Evolutionary conservation across 2,113 vertebrate genomes (phyloP), one percentile per base, ranked within the genome.

Genomic region (Pomatostomus ruficeps): DNA sequence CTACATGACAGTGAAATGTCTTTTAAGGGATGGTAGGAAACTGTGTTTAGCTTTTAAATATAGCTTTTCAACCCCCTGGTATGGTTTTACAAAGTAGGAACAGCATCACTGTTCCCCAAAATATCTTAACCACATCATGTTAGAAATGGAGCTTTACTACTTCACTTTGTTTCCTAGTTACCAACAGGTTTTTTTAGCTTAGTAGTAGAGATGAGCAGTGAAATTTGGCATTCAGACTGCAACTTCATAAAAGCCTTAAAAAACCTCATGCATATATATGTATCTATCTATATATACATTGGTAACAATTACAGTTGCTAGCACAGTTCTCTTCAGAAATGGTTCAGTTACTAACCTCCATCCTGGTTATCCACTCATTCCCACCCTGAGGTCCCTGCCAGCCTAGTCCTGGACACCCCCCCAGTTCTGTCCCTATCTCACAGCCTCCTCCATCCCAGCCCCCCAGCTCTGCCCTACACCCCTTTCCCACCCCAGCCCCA

Each of bases 81-180:
- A 94, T 78, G 72, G 5, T 63, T 96, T 95, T 68, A 90, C 11
- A 54, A 93, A 91, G 49, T 38, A 85, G 65, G 52, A 90, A 80
- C 46, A 74, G 67, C 79, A 74, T 73, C 75, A 59, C 78, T 57
- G 14, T 71, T 96, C 88, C 93, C 85, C 76, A 94, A 91, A 96
- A 96, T 94, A 96, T 77, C 79, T 65, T 91, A 93, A 63, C 67
- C 55, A 59, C 82, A 90, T 77, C 78, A 42, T 67, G 57, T 59
- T 85, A 94, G 90, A 94, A 95, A 83, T 2, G 0, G 4, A 93
- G 68, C 45, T 95, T 96, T 96, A 97, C 93, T 96, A 88, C 45
- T 80, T 90, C 26, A 29, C 51, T 95, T 96, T 95, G 95, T 96
- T 93, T 96, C 93, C 96, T 97, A 96, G 94, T 23, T 96, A 95